Evolutionary conservation across 2,113 vertebrate species (phyloP), one percentile per base, ranked within the genome.

Genomic region (Synodontis membranacea): DNA sequence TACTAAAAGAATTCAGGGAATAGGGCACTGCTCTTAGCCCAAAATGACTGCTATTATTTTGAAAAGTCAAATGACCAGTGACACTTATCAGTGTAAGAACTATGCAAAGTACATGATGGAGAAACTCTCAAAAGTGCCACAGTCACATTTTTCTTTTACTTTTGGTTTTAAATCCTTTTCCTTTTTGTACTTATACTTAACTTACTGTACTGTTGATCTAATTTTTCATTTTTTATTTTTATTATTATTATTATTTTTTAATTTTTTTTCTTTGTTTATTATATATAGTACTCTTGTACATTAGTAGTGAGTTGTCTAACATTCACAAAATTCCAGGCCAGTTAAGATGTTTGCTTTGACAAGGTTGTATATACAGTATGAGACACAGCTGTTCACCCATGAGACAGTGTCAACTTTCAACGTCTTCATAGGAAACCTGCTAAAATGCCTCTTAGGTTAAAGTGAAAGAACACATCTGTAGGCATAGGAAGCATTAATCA

Each of bases 1-100:
- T 99, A 92, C 93, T 99, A 89, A 97, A 97, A 93, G 97, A 97
- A 56, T 96, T 99, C 92, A 93, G 96, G 46, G 95, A 95, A 90
- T 98, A 83, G 84, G 79, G 74, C 79, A 39, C 39, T 10, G 28
- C 48, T 42, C 64, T 81, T 81, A 56, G 48, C 85, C 78, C 62
- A 81, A 52, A 52, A 66, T 81, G 85, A 86, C 85, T 86, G 64
- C 78, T 81, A 11, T 80, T 25, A 74, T 39, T 66, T 72, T 44
- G 46, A 56, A 56, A 72, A 58, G 37, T 84, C 82, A 52, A 37
- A 74, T 34, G 50, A 23, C 39, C 46, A 39, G 39, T 62, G 39
- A 75, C 21, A 23, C 76, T 58, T 78, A 64, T 66, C 84, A 39
- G 0, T 64, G 56, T 79, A 85, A 66, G 31, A 64, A 64, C 21